A percentile compares a stretch with the other conserved stretches of the same genome.
Conservation (phyloP, 2,113 vertebrate species). For the Edolisoma coerulescens region DNA sequence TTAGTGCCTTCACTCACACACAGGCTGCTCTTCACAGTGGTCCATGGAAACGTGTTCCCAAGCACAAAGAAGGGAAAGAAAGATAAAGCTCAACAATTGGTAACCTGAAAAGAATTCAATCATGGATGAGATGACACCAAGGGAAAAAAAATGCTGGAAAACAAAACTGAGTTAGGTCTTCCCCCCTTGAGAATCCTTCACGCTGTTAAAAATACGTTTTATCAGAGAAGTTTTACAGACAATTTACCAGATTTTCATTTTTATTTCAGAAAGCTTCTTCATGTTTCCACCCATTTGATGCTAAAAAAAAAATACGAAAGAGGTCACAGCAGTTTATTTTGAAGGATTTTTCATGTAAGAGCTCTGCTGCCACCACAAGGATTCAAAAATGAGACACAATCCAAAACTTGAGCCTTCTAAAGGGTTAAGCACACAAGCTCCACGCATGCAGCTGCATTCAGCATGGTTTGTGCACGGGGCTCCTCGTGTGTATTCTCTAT, state of each 20-base stretch:
- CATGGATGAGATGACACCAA: not conserved
- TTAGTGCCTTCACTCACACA: not conserved
- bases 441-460: not conserved
- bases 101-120: not conserved
- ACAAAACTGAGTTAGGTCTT: not conserved
- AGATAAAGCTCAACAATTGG: not conserved
- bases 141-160: not conserved
- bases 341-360: not conserved
- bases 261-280: not conserved
- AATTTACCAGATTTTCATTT: not conserved
- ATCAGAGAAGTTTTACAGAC: not conserved
- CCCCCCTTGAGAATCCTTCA: not conserved
- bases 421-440: not conserved
- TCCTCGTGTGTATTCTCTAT: not conserved
- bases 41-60: not conserved
- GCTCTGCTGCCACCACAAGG: slow-evolving; percentile 49
- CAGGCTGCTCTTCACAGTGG: not conserved
- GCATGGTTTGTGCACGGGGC: not conserved
- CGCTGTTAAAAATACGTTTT: not conserved
- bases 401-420: not conserved
- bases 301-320: not conserved
- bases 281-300: not conserved
- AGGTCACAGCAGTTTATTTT: not conserved
- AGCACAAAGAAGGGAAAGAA: not conserved
- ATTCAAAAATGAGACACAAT: not conserved